These are phyloP conservation scores for Matsumurasca onukii DNA, from an alignment of 1,140 invertebrate species.

Conservation along the genomic window DNA sequence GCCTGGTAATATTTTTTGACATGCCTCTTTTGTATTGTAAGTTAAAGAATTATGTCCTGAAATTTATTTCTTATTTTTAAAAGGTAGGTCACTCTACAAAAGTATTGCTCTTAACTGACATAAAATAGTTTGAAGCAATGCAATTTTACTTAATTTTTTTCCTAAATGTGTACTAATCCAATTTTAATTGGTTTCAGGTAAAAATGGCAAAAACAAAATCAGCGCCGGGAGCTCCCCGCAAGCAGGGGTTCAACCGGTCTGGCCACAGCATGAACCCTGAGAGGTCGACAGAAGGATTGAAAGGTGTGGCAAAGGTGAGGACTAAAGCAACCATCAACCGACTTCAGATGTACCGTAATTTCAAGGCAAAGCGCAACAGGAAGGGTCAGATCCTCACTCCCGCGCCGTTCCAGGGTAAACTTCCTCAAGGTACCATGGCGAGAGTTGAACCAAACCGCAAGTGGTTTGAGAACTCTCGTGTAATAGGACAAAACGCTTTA, in stretches of 20 bases:
- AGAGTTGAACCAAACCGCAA: conserved; percentile 95
- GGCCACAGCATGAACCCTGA: conserved; percentile 90
- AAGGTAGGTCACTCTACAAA: too few relatives aligned
- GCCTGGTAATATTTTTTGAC: too few relatives aligned
- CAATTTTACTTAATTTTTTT: too few relatives aligned
- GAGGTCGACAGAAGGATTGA: conserved; percentile 68
- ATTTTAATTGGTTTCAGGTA: conserved; percentile 7
- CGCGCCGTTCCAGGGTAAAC: conserved; percentile 91
- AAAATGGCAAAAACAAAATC: conserved; percentile 73
- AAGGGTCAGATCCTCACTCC: conserved; percentile 84
- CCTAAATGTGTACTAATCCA: too few relatives aligned
- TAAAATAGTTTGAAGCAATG: too few relatives aligned
- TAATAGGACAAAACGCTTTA: conserved; percentile 90
- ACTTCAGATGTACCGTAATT: conserved; percentile 96
- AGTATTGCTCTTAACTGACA: too few relatives aligned
- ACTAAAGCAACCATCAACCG: conserved; percentile 94
- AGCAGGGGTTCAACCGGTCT: conserved; percentile 75
- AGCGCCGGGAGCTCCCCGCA: conserved; percentile 65
- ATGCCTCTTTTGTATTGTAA: too few relatives aligned
- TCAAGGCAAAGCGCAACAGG: conserved; percentile 90
- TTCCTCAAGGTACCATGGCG: conserved; percentile 87
- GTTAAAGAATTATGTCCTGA: too few relatives aligned
- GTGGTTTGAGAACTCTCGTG: conserved; percentile 95
- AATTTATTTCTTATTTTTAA: too few relatives aligned
- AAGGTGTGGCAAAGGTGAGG: conserved; percentile 81